Conservation (phyloP, 2,888 invertebrate species). For the Ypsolopha scabrella region DNA sequence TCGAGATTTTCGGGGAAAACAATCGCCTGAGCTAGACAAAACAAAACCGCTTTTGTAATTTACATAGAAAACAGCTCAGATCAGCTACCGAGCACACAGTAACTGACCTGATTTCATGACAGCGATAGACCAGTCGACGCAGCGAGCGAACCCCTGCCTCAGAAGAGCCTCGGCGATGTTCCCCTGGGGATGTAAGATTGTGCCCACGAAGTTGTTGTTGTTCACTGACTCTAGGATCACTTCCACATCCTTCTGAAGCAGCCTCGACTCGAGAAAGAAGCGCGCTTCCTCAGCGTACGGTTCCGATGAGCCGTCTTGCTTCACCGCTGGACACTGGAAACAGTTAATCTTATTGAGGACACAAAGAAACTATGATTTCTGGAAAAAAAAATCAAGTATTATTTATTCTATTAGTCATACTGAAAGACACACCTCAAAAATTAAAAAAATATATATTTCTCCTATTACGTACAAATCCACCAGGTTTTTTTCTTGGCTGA, state of each 20-base stretch:
- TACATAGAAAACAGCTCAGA: not conserved
- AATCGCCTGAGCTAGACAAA: not conserved
- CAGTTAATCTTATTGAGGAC: no score
- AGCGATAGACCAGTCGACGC: conserved; percentile 68
- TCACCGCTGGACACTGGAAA: conserved; percentile 80
- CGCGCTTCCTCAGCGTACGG: conserved; percentile 89
- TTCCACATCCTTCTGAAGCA: conserved; percentile 92
- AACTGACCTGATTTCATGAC: conserved; percentile 55
- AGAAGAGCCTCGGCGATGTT: conserved; percentile 95
- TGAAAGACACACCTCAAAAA: no score
- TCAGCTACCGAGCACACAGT: not conserved
- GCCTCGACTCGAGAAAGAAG: conserved; percentile 90
- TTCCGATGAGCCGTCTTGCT: conserved; percentile 79
- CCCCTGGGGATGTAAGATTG: conserved; percentile 89
- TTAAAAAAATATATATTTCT: no score
- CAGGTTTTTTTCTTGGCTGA: no score
- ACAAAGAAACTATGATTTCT: no score
- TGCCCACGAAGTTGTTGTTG: conserved; percentile 94
- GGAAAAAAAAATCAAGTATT: no score
- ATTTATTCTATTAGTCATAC: no score
- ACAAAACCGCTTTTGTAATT: no score
- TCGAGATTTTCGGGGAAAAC: no score
- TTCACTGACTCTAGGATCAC: conserved; percentile 92
- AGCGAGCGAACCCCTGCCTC: conserved; percentile 92
- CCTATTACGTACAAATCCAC: no score